These are phyloP conservation scores for Caenorhabditis brenneri DNA, from an alignment of 1,140 invertebrate genomes.

Conservation along the genomic window DNA sequence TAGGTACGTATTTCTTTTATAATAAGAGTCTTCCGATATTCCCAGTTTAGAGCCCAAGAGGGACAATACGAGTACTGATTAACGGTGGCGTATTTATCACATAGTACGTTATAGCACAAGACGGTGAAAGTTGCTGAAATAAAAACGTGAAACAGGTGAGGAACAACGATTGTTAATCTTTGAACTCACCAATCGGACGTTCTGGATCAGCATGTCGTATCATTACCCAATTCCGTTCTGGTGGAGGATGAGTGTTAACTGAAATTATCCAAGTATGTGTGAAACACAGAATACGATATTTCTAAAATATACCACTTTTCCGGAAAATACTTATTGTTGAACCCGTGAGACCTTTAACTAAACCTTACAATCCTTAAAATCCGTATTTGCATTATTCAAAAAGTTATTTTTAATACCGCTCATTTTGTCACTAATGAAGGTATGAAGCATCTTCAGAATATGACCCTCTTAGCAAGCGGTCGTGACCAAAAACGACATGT, in stretches of 20 bases:
- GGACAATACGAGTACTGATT: conserved; percentile 95
- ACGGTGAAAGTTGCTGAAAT: conserved; percentile 83
- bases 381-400: no score
- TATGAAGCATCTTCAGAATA: no score
- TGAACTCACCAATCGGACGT: conserved; percentile 76
- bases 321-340: no score
- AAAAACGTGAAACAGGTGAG: conserved; percentile 24
- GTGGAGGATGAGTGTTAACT: conserved; percentile 86
- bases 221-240: conserved; percentile 90
- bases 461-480: no score
- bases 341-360: no score
- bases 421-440: no score
- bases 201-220: conserved; percentile 83
- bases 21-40: conserved; percentile 96
- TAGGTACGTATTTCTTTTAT: conserved; percentile 93
- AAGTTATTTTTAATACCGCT: no score
- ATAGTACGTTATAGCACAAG: conserved; percentile 99
- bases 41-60: conserved; percentile 95
- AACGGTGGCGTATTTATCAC: conserved; percentile 96
- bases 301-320: no score
- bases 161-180: neutral
- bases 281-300: no score
- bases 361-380: no score
- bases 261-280: no score
- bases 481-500: no score